Base-by-base conservation (phyloP, 2,113 vertebrate genomes). In the Lepisosteus oculatus region DNA sequence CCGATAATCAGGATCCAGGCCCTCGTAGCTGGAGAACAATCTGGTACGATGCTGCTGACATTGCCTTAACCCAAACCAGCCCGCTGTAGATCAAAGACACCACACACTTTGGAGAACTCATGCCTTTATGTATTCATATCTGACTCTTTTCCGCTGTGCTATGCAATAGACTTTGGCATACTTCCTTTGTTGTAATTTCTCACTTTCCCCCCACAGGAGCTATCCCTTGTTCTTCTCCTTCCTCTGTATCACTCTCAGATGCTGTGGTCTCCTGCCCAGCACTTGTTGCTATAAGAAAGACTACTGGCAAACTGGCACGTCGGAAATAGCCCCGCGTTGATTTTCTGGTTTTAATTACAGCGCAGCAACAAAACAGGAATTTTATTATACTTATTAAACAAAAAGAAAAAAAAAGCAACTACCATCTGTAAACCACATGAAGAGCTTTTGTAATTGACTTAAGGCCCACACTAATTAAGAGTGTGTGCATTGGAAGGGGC, bases 311-410 rank as follows among this genome's bases (percentile, higher is more conserved):
- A 63, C 15, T 78, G 76, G 61, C 75, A 73, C 29, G 61, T 66
- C 73, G 76, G 77, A 86, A 87, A 83, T 83, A 69, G 85, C 80
- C 55, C 29, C 5, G 11, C 8, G 13, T 15, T 73, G 67, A 78
- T 76, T 70, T 78, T 89, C 88, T 91, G 90, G 85, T 93, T 92
- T 85, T 82, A 87, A 92, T 92, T 92, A 93, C 78, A 73, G 80
- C 77, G 82, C 83, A 77, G 85, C 87, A 85, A 87, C 69, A 75
- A 83, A 81, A 82, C 78, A 82, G 69, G 73, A 59, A 74, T 72
- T 85, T 86, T 76, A 79, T 76, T 76, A 79, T 76, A 76, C 65
- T 71, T 73, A 77, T 72, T 72, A 79, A 77, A 72, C 76, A 67
- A 74, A 71, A 81, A 61, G 54, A 81, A 83, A 77, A 79, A 78